Percentiles rank a stretch among this genome's conserved stretches.
phyloP scores from a whole-genome alignment of 1,140 invertebrate species.

The Pinna nobilis region DNA sequence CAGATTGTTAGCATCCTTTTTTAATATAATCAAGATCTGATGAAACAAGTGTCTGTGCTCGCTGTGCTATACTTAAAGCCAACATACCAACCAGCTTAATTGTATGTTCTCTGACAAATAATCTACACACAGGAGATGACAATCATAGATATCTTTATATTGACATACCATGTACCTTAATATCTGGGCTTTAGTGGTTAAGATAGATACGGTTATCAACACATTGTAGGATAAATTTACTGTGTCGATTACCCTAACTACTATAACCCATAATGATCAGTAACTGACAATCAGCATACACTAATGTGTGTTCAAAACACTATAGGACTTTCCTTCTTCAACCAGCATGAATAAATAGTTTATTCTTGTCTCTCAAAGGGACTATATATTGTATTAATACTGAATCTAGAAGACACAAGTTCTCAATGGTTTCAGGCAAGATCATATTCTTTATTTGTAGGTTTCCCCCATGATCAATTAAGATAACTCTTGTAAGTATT shows the following conservation, averaged over 20 bases:
- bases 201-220: slow-evolving; percentile 5
- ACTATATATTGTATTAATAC: slow-evolving; percentile 2
- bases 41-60: slow-evolving; percentile 19
- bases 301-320: slow-evolving; percentile 28
- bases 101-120: not conserved
- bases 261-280: not conserved
- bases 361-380: slow-evolving; percentile 16
- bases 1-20: not conserved
- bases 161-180: slow-evolving; percentile 20
- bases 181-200: slow-evolving; percentile 10
- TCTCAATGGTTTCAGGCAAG: slow-evolving; percentile 21
- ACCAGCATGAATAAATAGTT: slow-evolving; percentile 15
- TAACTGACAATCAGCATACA: not conserved
- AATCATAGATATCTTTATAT: slow-evolving; percentile 2
- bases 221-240: not conserved
- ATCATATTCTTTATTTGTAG: slow-evolving; percentile 32
- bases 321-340: slow-evolving; percentile 11
- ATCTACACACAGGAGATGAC: slow-evolving; percentile 7
- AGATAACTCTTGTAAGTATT: slow-evolving; percentile 3
- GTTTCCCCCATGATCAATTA: slow-evolving; percentile 13
- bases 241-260: no score
- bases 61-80: slow-evolving; percentile 16
- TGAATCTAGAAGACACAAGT: slow-evolving; percentile 17
- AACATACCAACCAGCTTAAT: no score
- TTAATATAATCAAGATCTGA: slow-evolving; percentile 5